phyloP scores from a whole-genome alignment of 2,888 invertebrate species.

The Sphecodes monilicornis region DNA sequence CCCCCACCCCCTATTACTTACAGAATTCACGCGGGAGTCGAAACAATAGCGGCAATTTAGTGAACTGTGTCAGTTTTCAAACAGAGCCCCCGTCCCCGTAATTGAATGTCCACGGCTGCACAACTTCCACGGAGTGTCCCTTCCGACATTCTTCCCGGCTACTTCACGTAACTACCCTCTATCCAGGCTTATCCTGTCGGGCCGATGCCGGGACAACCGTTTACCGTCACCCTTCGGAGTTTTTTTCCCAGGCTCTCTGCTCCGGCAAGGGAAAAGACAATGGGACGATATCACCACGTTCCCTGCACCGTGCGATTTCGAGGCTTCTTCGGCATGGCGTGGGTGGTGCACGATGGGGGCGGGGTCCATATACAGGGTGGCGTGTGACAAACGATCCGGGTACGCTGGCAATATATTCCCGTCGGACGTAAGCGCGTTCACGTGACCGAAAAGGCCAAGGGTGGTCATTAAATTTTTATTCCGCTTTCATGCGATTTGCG shows the following conservation, averaged over 20 bases:
- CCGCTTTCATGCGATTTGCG: conserved; percentile 70
- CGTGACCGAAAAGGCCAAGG: conserved; percentile 60
- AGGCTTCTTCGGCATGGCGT: neutral
- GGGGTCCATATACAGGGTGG: conserved; percentile 32
- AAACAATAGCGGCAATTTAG: conserved; percentile 17
- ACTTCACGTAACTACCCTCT: conserved; percentile 30
- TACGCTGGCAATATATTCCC: conserved; percentile 55
- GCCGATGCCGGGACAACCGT: conserved; percentile 15
- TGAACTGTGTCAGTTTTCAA: conserved; percentile 31
- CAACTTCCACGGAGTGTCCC: conserved; percentile 15
- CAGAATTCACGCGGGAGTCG: conserved; percentile 8
- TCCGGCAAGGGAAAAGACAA: conserved; percentile 31
- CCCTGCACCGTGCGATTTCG: neutral
- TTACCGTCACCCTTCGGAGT: conserved; percentile 8
- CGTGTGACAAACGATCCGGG: conserved; percentile 63
- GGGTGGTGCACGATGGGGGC: neutral
- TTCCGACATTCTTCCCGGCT: conserved; percentile 18
- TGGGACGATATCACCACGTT: conserved; percentile 36
- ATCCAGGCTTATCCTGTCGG: conserved; percentile 28
- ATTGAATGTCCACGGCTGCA: conserved; percentile 32
- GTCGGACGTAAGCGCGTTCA: conserved; percentile 64
- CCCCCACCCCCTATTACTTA: conserved; percentile 13
- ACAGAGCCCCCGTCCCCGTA: conserved; percentile 22
- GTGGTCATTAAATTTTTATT: conserved; percentile 72
- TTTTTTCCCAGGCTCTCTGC: neutral